These are phyloP conservation scores for Lycocerus yunnanus DNA, from an alignment of 2,888 invertebrate species.

Conservation along the genomic window DNA sequence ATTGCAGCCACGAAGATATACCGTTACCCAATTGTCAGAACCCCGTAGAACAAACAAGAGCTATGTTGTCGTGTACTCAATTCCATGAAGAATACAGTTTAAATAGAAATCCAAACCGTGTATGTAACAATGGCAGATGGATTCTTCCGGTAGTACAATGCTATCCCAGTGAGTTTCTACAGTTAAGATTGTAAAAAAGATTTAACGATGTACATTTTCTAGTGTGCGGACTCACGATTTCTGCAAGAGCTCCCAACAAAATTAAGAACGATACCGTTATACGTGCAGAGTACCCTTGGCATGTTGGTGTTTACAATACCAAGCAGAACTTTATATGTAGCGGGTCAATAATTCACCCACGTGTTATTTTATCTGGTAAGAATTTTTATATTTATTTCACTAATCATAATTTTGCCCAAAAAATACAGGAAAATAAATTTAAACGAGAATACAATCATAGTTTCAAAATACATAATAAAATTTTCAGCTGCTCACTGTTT, in stretches of 20 bases:
- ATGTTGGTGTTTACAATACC: conserved; percentile 42
- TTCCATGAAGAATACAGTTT: conserved; percentile 38
- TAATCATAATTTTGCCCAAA: too few relatives aligned
- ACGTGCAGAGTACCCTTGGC: conserved; percentile 42
- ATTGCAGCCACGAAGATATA: neutral
- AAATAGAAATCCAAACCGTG: neutral
- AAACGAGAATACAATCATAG: too few relatives aligned
- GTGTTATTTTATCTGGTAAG: conserved; percentile 46
- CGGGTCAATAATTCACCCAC: conserved; percentile 42
- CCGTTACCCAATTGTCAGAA: neutral
- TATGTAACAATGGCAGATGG: conserved; percentile 23
- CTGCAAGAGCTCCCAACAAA: conserved; percentile 26
- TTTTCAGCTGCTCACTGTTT: conserved; percentile 48
- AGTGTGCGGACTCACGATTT: conserved; percentile 48
- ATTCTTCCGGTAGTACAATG: conserved; percentile 7
- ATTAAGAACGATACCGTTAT: neutral
- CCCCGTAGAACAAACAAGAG: conserved; percentile 37
- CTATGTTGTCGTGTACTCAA: conserved; percentile 38
- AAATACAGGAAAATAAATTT: too few relatives aligned
- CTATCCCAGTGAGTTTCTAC: conserved; percentile 8
- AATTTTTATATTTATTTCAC: neutral
- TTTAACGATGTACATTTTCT: neutral
- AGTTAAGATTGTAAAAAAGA: too few relatives aligned
- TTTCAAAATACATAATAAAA: neutral
- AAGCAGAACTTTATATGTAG: conserved; percentile 40